Conservation (phyloP, 2,797 vertebrate genomes). For the Sylvilagus floridanus region DNA sequence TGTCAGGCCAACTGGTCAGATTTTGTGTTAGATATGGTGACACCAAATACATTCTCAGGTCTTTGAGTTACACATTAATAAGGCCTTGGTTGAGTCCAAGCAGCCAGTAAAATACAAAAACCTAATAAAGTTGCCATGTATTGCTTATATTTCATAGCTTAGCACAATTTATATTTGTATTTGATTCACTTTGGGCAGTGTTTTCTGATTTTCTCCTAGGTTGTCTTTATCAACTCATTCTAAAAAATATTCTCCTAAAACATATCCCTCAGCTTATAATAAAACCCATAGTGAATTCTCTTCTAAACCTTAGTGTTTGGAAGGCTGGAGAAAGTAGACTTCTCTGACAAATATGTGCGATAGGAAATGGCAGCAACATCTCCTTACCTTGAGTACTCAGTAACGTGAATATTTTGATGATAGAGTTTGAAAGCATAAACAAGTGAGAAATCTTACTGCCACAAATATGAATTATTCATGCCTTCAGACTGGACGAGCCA, state of each 20-base stretch:
- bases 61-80: background rate
- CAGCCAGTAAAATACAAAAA: constrained; percentile 34
- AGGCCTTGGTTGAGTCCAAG: background rate
- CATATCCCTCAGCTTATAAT: background rate
- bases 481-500: background rate
- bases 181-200: background rate
- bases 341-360: background rate
- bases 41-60: background rate
- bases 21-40: background rate
- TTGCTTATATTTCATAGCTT: constrained; percentile 42
- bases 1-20: background rate
- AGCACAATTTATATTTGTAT: background rate
- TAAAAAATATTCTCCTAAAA: background rate
- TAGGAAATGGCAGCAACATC: background rate
- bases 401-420: background rate
- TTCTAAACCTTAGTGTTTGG: background rate
- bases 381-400: background rate
- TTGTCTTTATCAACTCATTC: background rate
- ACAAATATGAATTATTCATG: background rate
- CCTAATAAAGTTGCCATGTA: constrained; percentile 40
- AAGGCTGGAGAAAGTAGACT: background rate
- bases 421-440: constrained; percentile 8
- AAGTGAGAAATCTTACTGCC: background rate
- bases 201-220: constrained; percentile 26
- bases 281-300: background rate